A percentile compares a stretch with the other conserved stretches of the same genome.
phyloP scores from a whole-genome alignment of 1,140 invertebrate genomes.

The Megalopta genalis region DNA sequence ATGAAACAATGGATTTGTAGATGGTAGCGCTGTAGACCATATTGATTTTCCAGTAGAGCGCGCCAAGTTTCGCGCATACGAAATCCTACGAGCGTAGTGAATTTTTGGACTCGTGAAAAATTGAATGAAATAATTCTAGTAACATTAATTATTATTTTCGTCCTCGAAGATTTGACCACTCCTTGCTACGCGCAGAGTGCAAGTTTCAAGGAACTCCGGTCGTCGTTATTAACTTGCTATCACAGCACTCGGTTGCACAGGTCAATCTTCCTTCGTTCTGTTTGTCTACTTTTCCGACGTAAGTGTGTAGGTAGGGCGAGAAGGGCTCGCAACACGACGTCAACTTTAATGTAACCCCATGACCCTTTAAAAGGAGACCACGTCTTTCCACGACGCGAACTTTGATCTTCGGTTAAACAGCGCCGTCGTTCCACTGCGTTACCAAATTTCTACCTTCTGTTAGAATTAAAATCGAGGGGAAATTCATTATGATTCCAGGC shows the following conservation, averaged over 20 bases:
- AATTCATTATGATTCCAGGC: too few relatives aligned
- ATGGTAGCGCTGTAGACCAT: too few relatives aligned
- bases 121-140: too few relatives aligned
- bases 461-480: neutral
- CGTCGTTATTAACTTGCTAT: neutral
- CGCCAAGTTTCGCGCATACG: too few relatives aligned
- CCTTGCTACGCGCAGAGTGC: conserved; percentile 5
- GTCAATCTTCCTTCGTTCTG: conserved; percentile 1
- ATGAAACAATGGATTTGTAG: too few relatives aligned
- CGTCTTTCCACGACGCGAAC: neutral
- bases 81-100: too few relatives aligned
- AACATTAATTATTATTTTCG: too few relatives aligned
- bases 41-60: too few relatives aligned
- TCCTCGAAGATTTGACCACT: neutral
- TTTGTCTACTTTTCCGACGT: neutral
- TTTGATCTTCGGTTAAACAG: conserved; percentile 10
- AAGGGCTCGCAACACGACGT: conserved; percentile 13
- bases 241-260: neutral
- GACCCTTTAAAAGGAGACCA: conserved; percentile 41
- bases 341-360: conserved; percentile 47
- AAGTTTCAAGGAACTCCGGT: conserved; percentile 20
- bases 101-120: too few relatives aligned
- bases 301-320: conserved; percentile 8
- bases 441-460: neutral
- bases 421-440: neutral